phyloP scores from a whole-genome alignment of 2,797 vertebrate species.

The Channallabes apus region DNA sequence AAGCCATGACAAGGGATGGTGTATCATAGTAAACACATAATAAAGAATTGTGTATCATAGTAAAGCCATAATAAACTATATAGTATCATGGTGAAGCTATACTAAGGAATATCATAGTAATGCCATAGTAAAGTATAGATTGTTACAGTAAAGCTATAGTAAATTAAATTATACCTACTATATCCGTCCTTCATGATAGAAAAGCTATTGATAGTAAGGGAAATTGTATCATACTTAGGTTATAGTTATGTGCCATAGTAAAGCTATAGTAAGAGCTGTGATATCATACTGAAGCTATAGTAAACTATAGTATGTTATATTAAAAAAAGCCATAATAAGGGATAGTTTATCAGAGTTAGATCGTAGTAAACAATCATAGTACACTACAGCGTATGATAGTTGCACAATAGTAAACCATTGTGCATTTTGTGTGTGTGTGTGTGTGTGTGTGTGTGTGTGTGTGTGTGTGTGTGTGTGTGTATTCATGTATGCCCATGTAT shows the following conservation, averaged over 20 bases:
- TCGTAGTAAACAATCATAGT: neutral
- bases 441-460: neutral
- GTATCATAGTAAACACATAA: neutral
- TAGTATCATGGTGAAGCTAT: neutral
- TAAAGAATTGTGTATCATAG: neutral
- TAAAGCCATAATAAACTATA: neutral
- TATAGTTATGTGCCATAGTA: neutral
- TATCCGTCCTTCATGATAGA: no score
- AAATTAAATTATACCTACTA: neutral
- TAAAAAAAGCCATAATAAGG: neutral
- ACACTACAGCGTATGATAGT: neutral
- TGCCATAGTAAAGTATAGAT: neutral
- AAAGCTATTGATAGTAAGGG: no score
- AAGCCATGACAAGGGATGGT: neutral
- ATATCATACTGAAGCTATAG: neutral
- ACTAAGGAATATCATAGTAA: neutral
- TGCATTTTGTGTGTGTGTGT: neutral
- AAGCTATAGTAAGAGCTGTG: neutral
- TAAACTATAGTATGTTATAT: neutral
- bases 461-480: constrained; percentile 16
- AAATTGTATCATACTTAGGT: no score
- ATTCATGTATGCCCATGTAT: constrained; percentile 25
- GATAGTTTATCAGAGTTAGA: neutral
- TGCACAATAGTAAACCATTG: neutral
- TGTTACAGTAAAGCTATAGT: neutral